A percentile compares a stretch with the other conserved stretches of the same genome.
These are phyloP conservation scores for Pogonus chalceus DNA, from an alignment of 1,140 invertebrate species.

Conservation along the genomic window DNA sequence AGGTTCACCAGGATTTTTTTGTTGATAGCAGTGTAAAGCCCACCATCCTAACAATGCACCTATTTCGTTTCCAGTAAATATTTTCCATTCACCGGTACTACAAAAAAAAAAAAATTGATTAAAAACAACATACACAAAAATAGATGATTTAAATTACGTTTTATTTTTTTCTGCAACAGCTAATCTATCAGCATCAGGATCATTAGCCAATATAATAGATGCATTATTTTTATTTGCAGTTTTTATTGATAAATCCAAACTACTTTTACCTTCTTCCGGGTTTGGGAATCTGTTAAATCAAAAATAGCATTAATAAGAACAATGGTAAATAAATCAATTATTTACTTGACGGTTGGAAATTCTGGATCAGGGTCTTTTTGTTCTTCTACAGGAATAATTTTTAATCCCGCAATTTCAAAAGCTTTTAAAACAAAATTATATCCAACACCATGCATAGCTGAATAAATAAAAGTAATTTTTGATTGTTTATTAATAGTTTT, in stretches of 20 bases:
- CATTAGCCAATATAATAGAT: slow-evolving; percentile 86
- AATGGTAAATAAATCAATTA: not conserved
- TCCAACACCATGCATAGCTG: slow-evolving; percentile 97
- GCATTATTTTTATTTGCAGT: slow-evolving; percentile 64
- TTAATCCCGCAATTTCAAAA: slow-evolving; percentile 66
- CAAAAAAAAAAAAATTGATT: slow-evolving; percentile 14
- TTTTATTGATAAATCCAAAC: slow-evolving; percentile 74
- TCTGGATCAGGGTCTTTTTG: slow-evolving; percentile 89
- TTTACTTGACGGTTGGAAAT: slow-evolving; percentile 81
- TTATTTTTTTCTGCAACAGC: slow-evolving; percentile 75
- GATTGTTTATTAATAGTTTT: slow-evolving; percentile 48
- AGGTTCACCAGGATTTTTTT: slow-evolving; percentile 37
- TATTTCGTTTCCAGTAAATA: slow-evolving; percentile 94
- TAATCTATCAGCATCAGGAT: slow-evolving; percentile 95
- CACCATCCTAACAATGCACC: slow-evolving; percentile 95
- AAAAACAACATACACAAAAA: slow-evolving; percentile 9
- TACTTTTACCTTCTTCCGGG: slow-evolving; percentile 91
- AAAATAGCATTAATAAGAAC: slow-evolving; percentile 3
- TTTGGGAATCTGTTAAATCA: slow-evolving; percentile 71
- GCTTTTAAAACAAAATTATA: slow-evolving; percentile 66
- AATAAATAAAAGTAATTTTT: slow-evolving; percentile 72
- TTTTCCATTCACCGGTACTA: slow-evolving; percentile 67
- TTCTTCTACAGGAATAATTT: slow-evolving; percentile 69
- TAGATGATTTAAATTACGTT: slow-evolving; percentile 33
- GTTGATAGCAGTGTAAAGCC: slow-evolving; percentile 55